Conservation (phyloP, 2,797 vertebrate genomes). For the Caiman crocodilus region DNA sequence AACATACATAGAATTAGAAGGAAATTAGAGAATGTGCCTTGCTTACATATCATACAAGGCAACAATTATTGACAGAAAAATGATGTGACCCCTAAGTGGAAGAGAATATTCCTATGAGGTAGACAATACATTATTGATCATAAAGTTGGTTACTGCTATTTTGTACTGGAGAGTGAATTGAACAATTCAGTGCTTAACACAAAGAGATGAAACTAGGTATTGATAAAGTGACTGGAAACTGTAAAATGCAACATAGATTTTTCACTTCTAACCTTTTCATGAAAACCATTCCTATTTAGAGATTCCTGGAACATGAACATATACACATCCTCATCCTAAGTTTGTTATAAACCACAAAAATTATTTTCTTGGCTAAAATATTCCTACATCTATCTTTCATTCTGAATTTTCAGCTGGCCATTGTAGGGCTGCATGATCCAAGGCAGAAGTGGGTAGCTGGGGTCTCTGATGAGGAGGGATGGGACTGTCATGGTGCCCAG, state of each 20-base stretch:
- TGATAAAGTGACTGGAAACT: conserved; percentile 22
- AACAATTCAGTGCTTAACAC: conserved; percentile 1
- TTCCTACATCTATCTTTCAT: not conserved
- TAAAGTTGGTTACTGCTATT: conserved; percentile 1
- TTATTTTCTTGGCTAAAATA: not conserved
- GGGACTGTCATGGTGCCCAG: no score
- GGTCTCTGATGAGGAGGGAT: no score
- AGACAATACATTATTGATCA: not conserved
- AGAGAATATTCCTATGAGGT: not conserved
- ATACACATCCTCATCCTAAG: not conserved
- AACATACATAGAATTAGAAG: not conserved
- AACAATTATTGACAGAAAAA: not conserved
- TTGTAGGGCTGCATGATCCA: no score
- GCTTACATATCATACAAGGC: not conserved
- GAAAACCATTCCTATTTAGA: not conserved
- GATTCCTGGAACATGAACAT: not conserved
- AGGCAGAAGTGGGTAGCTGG: no score
- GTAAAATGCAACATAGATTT: conserved; percentile 26
- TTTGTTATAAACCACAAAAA: conserved; percentile 34
- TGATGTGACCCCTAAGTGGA: not conserved
- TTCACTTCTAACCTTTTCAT: conserved; percentile 6
- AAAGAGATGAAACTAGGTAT: conserved; percentile 7
- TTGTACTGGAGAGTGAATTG: not conserved
- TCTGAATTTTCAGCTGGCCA: not conserved
- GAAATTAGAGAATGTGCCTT: not conserved